These are phyloP conservation scores for Leptinotarsa texana DNA, from an alignment of 1,140 invertebrate genomes.

Conservation along the genomic window DNA sequence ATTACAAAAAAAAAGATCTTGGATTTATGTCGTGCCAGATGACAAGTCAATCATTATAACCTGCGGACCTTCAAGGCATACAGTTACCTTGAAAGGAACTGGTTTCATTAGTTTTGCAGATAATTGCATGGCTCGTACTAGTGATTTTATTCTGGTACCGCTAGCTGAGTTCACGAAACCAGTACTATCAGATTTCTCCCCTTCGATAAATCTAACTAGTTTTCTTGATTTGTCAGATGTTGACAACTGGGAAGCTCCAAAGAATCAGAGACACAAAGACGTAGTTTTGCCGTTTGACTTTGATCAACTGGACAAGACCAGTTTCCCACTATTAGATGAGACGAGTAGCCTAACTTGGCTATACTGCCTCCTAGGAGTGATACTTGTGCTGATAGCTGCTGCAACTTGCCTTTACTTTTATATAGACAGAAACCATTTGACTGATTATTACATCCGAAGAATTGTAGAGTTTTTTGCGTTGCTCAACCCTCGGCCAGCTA, in stretches of 20 bases:
- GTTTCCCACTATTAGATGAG: background rate
- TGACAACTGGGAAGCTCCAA: background rate
- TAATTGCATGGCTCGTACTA: background rate
- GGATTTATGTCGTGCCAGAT: slow-evolving; percentile 1
- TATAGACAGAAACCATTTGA: background rate
- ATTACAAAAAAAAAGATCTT: slow-evolving; percentile 1
- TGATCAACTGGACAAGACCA: background rate
- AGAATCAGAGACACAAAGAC: background rate
- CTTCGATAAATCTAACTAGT: background rate
- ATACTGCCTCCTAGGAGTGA: background rate
- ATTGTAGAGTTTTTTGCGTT: background rate
- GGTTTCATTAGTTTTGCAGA: slow-evolving; percentile 12
- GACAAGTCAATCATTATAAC: background rate
- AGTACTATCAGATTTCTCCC: background rate
- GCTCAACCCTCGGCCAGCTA: background rate
- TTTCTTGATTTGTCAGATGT: background rate
- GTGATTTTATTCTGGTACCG: background rate
- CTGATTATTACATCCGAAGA: background rate
- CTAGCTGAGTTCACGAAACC: background rate
- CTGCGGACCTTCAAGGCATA: too few relatives aligned
- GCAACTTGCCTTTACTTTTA: background rate
- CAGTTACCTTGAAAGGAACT: background rate
- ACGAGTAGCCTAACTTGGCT: background rate
- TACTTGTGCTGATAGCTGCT: background rate
- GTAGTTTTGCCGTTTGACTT: background rate